Base-by-base conservation (phyloP, 2,797 vertebrate species). In the Tangara arthus region DNA sequence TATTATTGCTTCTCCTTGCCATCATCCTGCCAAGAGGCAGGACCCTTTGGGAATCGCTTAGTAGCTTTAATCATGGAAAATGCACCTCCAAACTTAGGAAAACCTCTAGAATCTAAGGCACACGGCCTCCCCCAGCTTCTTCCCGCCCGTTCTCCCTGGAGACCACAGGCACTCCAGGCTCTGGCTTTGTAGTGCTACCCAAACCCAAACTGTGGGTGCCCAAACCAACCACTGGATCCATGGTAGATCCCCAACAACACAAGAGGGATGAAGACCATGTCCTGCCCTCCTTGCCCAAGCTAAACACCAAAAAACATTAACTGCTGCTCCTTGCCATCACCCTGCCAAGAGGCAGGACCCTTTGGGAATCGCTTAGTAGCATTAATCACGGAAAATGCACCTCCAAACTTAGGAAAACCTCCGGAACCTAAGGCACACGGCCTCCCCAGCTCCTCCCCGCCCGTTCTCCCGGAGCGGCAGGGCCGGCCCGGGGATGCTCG, bases 171-270 rank as follows among this genome's bases (percentile, higher is more conserved):
- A 7, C 16, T 27, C 19, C 59, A 15, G 14, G 12, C 49, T n/a
- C 59, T 17, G 14, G 12, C 49, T n/a, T 50, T 66, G 39, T 20
- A 23, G 53, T 20, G 15, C 28, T 4, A 44, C n/a, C 82, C 82
- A 76, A 76, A 28, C 12, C 61, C 37, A 68, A 50, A 66, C 3
- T 57, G 44, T 27, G 70, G 30, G 22, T 37, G 26, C 60, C 69
- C 70, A 70, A 78, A 57, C 30, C 57, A 66, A 27, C 10, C 32
- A 27, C 0, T 23, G 22, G 18, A 75, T 57, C 32, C 42, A 10
- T 6, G 37, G 1, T 10, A 6, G 17, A 24, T 20, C 15, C 28
- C 2, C 15, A 27, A 2, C 0, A 0, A 60, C 20, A 21, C 14
- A 11, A 35, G 70, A 71, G 32, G 17, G 41, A 35, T 9, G 10